Base-by-base conservation (phyloP, 2,888 invertebrate species). In the Luffia ferchaultella region DNA sequence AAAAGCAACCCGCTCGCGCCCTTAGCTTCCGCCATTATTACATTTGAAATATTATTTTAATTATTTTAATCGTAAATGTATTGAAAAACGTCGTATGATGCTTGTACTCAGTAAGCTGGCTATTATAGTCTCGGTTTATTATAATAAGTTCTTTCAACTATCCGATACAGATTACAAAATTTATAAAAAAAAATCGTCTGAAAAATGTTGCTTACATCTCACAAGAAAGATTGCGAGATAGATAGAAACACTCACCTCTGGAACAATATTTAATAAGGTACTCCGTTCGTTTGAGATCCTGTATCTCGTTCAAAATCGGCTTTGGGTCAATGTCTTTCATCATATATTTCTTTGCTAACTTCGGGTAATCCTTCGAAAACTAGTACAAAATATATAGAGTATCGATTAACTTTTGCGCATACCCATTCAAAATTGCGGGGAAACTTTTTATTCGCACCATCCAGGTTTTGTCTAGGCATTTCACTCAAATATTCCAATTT, bases 261-360 rank as follows among this genome's bases (percentile, higher is more conserved):
- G 80, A 76, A 53, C 83, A 83, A 54, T 74, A 80, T 53, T 76
- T 71, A 17, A 57, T 65, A 7, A 77, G 60, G 55, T 83, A 83
- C 56, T 82, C 80, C 0, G 83, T 80, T 42, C 82, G 60, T 54
- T 80, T 80, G 42, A 65, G 48, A 45, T 83, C 83, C 49, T 80
- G 75, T 5, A 75, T 70, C 46, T 75, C 73, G 40, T 83, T 60
- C 1, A 76, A 73, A 2, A 83, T 73, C 0, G 79, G 79, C 0
- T 57, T 64, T 0, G 75, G 71, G 48, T 82, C 78, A 0, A 83
- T 56, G 15, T 79, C 79, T 49, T 64, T 58, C 0, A 64, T 55
- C 76, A 79, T 74, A 58, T 78, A 73, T 57, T 57, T 73, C 55
- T 76, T 64, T 0, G 73, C 64, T 18, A 80, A 44, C 47, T 60